Conservation (phyloP, 2,888 invertebrate species). For the Apotomis betuletana region DNA sequence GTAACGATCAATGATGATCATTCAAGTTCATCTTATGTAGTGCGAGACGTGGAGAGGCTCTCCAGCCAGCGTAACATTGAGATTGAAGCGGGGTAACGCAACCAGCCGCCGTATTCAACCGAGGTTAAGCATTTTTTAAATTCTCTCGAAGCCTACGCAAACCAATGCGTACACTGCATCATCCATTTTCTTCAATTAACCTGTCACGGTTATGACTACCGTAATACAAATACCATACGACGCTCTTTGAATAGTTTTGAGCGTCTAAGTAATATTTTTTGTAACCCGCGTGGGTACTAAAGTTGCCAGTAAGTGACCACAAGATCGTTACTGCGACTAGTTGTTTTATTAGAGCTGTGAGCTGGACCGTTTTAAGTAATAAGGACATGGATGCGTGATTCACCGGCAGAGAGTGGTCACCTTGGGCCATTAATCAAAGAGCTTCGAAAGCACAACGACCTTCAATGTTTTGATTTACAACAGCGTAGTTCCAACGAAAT, state of each 20-base stretch:
- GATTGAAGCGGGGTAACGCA: slow-evolving; percentile 14
- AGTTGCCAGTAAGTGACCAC: neutral
- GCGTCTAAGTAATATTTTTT: neutral
- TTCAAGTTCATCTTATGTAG: slow-evolving; percentile 18
- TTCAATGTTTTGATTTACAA: slow-evolving; percentile 34
- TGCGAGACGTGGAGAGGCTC: slow-evolving; percentile 19
- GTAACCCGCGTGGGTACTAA: neutral
- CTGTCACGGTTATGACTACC: slow-evolving; percentile 25
- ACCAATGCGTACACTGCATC: slow-evolving; percentile 25
- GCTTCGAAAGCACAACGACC: slow-evolving; percentile 28
- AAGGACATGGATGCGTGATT: slow-evolving; percentile 9
- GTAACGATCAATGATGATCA: slow-evolving; percentile 13
- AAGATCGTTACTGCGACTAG: neutral
- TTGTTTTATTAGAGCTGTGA: slow-evolving; percentile 1
- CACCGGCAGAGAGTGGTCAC: slow-evolving; percentile 36
- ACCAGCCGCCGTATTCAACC: slow-evolving; percentile 1
- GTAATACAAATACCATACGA: slow-evolving; percentile 11
- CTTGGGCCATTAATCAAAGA: slow-evolving; percentile 42
- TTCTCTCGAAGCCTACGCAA: slow-evolving; percentile 18
- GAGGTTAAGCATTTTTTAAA: slow-evolving; percentile 34
- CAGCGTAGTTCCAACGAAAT: slow-evolving; percentile 14
- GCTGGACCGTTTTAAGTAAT: slow-evolving; percentile 16
- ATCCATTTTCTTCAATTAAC: slow-evolving; percentile 17
- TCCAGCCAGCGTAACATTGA: slow-evolving; percentile 20
- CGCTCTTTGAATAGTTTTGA: slow-evolving; percentile 2